phyloP scores from a whole-genome alignment of 2,797 vertebrate genomes.

The Fratercula arctica region DNA sequence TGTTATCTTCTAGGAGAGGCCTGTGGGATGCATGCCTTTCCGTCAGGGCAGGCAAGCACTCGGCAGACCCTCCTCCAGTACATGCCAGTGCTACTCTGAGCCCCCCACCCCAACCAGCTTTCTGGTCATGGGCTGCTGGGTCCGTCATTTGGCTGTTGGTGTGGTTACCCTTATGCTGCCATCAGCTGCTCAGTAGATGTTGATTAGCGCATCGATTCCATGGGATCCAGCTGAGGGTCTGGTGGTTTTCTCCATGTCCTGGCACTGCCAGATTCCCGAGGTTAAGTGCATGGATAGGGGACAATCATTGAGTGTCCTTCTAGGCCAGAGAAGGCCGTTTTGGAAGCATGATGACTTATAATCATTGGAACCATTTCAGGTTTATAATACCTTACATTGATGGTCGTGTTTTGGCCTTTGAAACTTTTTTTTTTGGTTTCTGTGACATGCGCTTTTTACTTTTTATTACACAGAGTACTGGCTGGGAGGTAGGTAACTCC shows the following conservation, averaged over 20 bases:
- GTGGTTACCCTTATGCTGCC: background rate
- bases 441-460: slow-evolving; percentile 86
- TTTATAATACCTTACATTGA: slow-evolving; percentile 8
- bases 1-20: background rate
- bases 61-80: background rate
- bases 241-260: background rate
- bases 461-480: slow-evolving; percentile 99
- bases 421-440: slow-evolving; percentile 63
- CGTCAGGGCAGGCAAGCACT: background rate
- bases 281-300: background rate
- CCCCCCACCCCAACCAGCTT: background rate
- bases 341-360: slow-evolving; percentile 11
- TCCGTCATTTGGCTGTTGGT: background rate
- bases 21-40: background rate
- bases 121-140: background rate
- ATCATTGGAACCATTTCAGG: background rate
- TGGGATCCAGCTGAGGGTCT: background rate
- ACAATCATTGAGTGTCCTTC: background rate
- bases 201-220: fast-evolving
- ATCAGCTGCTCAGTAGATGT: background rate
- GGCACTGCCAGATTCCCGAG: background rate
- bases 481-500: slow-evolving; percentile 99
- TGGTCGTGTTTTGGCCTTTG: slow-evolving; percentile 70
- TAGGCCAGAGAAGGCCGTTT: background rate
- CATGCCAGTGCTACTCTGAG: background rate